Base-by-base conservation (phyloP, 2,888 invertebrate genomes). In the Acheta domesticus region DNA sequence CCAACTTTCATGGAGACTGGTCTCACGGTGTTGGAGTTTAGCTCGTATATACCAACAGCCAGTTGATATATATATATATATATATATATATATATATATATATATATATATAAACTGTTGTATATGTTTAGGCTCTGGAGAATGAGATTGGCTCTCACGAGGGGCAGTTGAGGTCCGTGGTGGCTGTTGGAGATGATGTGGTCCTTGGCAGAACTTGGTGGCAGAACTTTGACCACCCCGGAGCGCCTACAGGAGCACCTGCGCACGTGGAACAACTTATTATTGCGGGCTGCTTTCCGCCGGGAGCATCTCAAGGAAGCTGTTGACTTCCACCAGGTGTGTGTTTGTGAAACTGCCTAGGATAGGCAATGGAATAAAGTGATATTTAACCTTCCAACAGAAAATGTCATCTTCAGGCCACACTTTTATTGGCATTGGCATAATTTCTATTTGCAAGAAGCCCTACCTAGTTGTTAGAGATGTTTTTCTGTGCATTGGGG, bases 191-290 rank as follows among this genome's bases (percentile, higher is more conserved):
- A 1, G 95, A 97, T 84, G 97, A 98, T 85, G 91, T 98, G 79
- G 94, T 98, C 83, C 93, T n/a, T n/a, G n/a, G 93, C 93, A 94
- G 82, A 98, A 98, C 90, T 98, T 98, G 98, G 98, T 14, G 93
- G 97, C 0, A n/a, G n/a, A n/a, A n/a, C n/a, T n/a, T n/a, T n/a
- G 98, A 98, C 85, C 93, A 96, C 85, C 84, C 95, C 96, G 89
- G 94, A 96, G 83, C 92, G 98, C 81, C 92, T 98, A 80, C 93
- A 94, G 84, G 98, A 98, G 87, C 97, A 98, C 84, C 90, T 97
- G 82, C 93, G 92, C 2, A 96, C 97, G 89, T 99, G 99, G 98
- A 95, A 96, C 87, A 95, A 97, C 86, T 90, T 99, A 76, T 89
- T 96, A 83, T 96, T 98, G 86, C 90, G 98, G 86, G 94, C 97